Evolutionary conservation across 1,140 invertebrate genomes (phyloP), one percentile per base, ranked within the genome.

Genomic region (Panagrolaimus sp.): DNA sequence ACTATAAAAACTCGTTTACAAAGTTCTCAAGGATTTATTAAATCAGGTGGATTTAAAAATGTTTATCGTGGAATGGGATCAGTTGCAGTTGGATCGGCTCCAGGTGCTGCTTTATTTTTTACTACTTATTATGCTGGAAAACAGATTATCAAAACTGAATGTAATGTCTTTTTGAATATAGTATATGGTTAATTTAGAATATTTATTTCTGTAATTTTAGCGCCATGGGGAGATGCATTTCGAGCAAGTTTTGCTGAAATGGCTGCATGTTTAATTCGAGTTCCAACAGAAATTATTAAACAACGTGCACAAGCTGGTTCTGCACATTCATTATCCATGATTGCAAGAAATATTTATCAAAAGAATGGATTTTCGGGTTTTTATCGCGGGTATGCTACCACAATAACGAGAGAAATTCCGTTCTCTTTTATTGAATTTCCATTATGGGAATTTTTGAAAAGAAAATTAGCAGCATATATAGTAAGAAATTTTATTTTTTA

Each of bases 371-470:
- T 86, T 25, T 9, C 51, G 72, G 92, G 92, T 0, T 84, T 96
- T 9, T 98, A 96, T 85, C 86, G 93, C 63, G 94, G 95, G 1
- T 76, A 72, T 84, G 85, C 89, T 1, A 92, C 90, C 23, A 98
- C 94, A 1, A 88, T 98, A 14, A 81, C 91, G 9, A 85, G 95
- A 72, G 95, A 98, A 79, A 88, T 97, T 74, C 95, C 95, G 9
- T 98, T 97, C 86, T 92, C 92, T 51, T 87, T 96, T 51, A 90
- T 97, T 69, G 92, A 98, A 85, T 92, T 95, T 86, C 93, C 95
- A 0, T 77, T 96, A 1, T 96, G 94, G 91, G 95, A 98, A 84
- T 88, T 88, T 76, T 86, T 96, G 14, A 98, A 97, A 80, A 66
- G 61, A 25, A 20, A 27, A 25, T 57, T 20, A 16, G 51, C 51